Evolutionary conservation across 2,888 invertebrate species (phyloP), one percentile per base, ranked within the genome.

Genomic region (Cataglyphis altisquamis): DNA sequence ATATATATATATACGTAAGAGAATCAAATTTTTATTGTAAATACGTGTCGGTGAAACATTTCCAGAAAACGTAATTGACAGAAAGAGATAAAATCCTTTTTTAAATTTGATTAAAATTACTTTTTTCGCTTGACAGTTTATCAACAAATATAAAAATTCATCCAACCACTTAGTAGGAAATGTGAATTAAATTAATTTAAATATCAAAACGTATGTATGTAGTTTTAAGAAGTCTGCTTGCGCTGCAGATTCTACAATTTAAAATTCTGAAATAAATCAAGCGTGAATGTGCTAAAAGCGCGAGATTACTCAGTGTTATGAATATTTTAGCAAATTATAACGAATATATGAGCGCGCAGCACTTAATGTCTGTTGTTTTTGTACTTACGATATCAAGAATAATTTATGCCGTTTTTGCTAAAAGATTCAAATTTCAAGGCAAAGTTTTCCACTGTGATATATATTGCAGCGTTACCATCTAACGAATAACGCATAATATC

Each of bases 401-500:
- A 78, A 72, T 78, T 78, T 57, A 78, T 70, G 32, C 21, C 8
- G 73, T 21, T 78, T 60, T 72, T 57, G 41, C 57, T 32, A 15
- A 72, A 78, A 78, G 21, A 78, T 78, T 78, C 21, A 78, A 78
- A 78, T 57, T 57, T 72, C 55, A 70, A 41, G 3, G 55, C 73
- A 1, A 77, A 55, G 29, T 77, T 52, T 52, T 77, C 39, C 12
- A 25, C 55, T 18, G 25, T n/a, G 39, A 57, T 67, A 45, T 70
- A 68, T 55, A 55, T 36, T 25, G 15, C 29, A 32, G 29, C 18
- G 10, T 36, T 66, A 4, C 36, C 18, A 39, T 52, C 12, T 12
- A 32, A 18, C 39, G 32, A 29, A 66, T 12, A 36, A 36, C 62
- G 32, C 12, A 18, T 39, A 72, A 48, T 32, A 48, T 9, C 18